These are phyloP conservation scores for Morbakka virulenta DNA, from an alignment of 30 jellyfish, hydroid and myxozoan genomes.

Conservation along the genomic window DNA sequence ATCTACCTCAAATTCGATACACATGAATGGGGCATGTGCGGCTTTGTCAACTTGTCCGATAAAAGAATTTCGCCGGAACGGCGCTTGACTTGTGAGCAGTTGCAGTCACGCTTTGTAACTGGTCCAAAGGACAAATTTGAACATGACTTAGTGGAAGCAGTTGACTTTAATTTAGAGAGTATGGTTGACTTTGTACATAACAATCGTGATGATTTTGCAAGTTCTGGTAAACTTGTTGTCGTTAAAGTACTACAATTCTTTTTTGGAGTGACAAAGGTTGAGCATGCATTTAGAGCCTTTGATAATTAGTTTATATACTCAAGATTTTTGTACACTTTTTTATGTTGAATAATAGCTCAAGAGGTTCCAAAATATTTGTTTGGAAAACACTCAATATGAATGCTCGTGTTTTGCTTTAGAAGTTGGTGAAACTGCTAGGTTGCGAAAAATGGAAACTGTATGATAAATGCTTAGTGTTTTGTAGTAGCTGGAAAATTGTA, in stretches of 20 bases:
- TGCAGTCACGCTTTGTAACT: slow-evolving; percentile 63
- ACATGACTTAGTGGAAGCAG: slow-evolving; percentile 73
- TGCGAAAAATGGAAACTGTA: no score
- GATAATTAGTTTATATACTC: no score
- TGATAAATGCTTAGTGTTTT: no score
- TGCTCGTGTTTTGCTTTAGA: no score
- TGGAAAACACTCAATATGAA: no score
- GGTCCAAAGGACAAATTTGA: slow-evolving; percentile 84
- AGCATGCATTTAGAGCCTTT: slow-evolving; percentile 58
- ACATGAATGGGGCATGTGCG: slow-evolving; percentile 89
- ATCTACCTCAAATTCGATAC: slow-evolving; percentile 78
- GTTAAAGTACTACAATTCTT: slow-evolving; percentile 76
- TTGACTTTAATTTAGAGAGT: slow-evolving; percentile 64
- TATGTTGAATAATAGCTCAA: no score
- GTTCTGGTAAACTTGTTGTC: slow-evolving; percentile 83
- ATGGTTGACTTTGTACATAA: slow-evolving; percentile 71
- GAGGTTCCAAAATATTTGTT: no score
- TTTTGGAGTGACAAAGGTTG: slow-evolving; percentile 66
- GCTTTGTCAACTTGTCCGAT: slow-evolving; percentile 66
- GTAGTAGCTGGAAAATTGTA: no score
- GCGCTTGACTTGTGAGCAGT: slow-evolving; percentile 50
- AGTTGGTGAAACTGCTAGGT: no score
- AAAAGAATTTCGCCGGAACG: slow-evolving; percentile 72
- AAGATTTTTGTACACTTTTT: no score
- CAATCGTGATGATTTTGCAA: slow-evolving; percentile 71